Conservation (phyloP, 1,140 invertebrate species). For the Microvelia longipes region DNA sequence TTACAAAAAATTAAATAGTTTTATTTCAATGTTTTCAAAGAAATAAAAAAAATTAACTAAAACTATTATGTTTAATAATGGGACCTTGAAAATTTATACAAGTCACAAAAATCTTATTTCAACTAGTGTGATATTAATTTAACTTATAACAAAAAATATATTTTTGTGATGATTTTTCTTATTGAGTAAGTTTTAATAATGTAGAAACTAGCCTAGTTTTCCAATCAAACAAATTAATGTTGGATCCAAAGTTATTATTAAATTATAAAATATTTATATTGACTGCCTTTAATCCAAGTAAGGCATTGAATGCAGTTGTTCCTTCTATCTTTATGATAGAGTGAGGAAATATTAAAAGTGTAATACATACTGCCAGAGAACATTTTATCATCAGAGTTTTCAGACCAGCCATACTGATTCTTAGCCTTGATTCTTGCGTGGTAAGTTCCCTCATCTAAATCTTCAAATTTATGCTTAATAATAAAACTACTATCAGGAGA, state of each 20-base stretch:
- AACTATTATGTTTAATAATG: too few species aligned
- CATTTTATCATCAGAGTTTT: constrained; percentile 1
- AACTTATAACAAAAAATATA: too few species aligned
- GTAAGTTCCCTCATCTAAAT: constrained; percentile 6
- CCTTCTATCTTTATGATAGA: neutral
- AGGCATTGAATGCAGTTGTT: neutral
- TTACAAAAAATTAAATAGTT: too few species aligned
- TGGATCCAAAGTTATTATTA: neutral
- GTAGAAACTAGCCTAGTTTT: neutral
- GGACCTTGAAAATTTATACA: too few species aligned
- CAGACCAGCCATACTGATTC: constrained; percentile 12
- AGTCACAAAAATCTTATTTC: too few species aligned
- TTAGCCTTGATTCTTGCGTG: constrained; percentile 8
- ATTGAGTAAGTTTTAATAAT: neutral
- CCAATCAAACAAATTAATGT: neutral
- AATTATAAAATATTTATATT: neutral
- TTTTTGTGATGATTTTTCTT: too few species aligned
- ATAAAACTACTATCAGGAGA: neutral
- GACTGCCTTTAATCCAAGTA: too few species aligned
- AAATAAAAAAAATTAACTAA: too few species aligned
- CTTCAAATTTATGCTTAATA: neutral
- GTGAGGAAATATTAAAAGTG: neutral
- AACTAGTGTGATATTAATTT: too few species aligned
- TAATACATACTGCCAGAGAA: constrained; percentile 6
- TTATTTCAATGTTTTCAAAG: too few species aligned